Evolutionary conservation across 2,113 vertebrate genomes (phyloP).

Genomic region (Seriola quinqueradiata): DNA sequence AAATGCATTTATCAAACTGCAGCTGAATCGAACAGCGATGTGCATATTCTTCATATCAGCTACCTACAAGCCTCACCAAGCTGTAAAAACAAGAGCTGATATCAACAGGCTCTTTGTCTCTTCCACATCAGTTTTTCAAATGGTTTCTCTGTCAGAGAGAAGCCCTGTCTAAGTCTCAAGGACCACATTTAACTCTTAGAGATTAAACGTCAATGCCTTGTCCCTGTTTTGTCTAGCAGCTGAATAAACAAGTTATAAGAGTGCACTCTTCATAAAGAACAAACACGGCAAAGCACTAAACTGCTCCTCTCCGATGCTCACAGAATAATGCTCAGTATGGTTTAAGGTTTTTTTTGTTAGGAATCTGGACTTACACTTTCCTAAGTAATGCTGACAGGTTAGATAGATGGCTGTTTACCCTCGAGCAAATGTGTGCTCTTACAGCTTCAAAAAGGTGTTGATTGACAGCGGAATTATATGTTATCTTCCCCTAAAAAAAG

Average conservation of each 20-base stretch:
- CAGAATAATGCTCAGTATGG: neutral
- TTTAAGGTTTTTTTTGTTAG: neutral
- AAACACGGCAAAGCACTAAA: neutral
- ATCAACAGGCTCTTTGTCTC: constrained; percentile 1
- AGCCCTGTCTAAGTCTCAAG: neutral
- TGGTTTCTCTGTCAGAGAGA: neutral
- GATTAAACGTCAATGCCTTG: neutral
- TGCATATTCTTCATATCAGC: neutral
- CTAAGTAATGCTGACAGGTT: no score
- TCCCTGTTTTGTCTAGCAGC: constrained; percentile 9
- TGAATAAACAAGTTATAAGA: constrained; percentile 14
- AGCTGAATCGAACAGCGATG: neutral
- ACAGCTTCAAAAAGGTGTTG: neutral
- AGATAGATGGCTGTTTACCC: no score
- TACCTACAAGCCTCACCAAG: neutral
- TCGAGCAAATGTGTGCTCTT: neutral
- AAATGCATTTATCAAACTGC: neutral
- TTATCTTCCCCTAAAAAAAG: neutral
- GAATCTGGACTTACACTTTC: no score
- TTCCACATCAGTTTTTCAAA: neutral
- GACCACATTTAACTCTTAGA: neutral
- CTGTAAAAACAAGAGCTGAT: constrained; percentile 14
- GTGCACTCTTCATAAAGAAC: neutral
- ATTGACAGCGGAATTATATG: neutral
- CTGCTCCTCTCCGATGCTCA: neutral